A percentile compares a stretch with the other conserved stretches of the same genome.
Conservation (phyloP, 2,888 invertebrate species). For the Alsophila aescularia region DNA sequence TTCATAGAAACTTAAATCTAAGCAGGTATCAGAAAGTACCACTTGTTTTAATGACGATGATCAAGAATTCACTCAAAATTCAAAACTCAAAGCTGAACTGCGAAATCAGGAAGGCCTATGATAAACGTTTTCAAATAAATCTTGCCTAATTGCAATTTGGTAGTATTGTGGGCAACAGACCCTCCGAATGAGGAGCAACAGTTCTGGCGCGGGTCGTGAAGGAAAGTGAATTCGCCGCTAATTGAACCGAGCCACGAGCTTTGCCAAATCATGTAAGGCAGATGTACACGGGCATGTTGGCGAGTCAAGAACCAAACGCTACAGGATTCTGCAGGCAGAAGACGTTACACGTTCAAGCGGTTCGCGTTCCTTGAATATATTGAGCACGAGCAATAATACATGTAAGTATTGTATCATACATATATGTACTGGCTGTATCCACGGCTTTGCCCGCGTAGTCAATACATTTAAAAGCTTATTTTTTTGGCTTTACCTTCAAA, state of each 20-base stretch:
- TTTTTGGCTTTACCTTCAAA: too few species aligned
- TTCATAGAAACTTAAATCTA: too few species aligned
- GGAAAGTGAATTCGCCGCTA: slow-evolving; percentile 10
- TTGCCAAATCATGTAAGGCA: slow-evolving; percentile 8
- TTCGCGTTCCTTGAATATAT: too few species aligned
- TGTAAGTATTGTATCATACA: too few species aligned
- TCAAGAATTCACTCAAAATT: background rate
- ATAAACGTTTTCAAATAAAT: slow-evolving; percentile 30
- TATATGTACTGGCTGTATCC: too few species aligned
- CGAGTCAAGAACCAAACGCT: too few species aligned
- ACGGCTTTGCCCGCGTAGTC: too few species aligned
- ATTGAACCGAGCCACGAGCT: slow-evolving; percentile 2
- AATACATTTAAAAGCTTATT: too few species aligned
- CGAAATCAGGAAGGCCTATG: slow-evolving; percentile 17
- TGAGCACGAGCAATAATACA: too few species aligned
- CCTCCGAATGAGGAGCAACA: slow-evolving; percentile 14
- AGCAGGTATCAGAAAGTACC: too few species aligned
- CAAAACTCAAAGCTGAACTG: slow-evolving; percentile 10
- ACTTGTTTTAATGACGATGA: background rate
- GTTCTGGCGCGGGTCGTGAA: slow-evolving; percentile 8
- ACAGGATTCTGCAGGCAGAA: too few species aligned
- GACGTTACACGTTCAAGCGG: too few species aligned
- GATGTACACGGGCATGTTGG: background rate
- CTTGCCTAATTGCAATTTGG: slow-evolving; percentile 30
- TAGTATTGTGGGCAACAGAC: slow-evolving; percentile 6